These are phyloP conservation scores for Pyrocephalus nanus DNA, from an alignment of 2,797 vertebrate species.

Conservation along the genomic window DNA sequence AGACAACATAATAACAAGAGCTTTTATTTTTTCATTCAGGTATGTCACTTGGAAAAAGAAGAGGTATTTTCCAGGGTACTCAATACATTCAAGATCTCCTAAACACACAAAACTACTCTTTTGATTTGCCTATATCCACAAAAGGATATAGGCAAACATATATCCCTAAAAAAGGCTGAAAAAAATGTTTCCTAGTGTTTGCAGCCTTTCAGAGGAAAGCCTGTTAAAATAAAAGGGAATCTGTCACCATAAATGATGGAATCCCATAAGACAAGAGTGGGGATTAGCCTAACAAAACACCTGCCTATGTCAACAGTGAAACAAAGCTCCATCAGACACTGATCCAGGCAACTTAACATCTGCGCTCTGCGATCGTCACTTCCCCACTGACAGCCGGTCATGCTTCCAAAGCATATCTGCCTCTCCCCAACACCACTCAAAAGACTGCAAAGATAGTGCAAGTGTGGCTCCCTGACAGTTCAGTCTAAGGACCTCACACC, in stretches of 20 bases:
- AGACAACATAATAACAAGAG: background rate
- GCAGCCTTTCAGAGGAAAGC: background rate
- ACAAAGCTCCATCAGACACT: background rate
- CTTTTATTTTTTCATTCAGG: background rate
- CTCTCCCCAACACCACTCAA: background rate
- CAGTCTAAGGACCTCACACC: background rate
- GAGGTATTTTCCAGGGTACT: background rate
- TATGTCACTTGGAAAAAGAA: background rate
- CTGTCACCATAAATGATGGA: background rate
- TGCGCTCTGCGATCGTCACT: background rate
- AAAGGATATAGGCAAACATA: background rate
- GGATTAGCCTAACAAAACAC: constrained; percentile 44
- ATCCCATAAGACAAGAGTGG: constrained; percentile 5
- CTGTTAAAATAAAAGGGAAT: constrained; percentile 32
- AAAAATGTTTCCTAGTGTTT: background rate
- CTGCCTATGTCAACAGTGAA: constrained; percentile 16
- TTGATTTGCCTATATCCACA: background rate
- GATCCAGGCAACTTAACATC: background rate
- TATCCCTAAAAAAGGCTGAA: background rate
- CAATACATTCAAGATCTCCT: background rate
- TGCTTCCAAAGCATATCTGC: background rate
- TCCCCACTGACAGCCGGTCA: background rate
- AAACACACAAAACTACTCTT: background rate
- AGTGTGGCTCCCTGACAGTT: background rate
- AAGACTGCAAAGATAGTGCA: background rate